Percentiles rank a stretch among this genome's conserved stretches.
Conservation (phyloP, 2,113 vertebrate genomes). For the Drymodes brunneopygia region DNA sequence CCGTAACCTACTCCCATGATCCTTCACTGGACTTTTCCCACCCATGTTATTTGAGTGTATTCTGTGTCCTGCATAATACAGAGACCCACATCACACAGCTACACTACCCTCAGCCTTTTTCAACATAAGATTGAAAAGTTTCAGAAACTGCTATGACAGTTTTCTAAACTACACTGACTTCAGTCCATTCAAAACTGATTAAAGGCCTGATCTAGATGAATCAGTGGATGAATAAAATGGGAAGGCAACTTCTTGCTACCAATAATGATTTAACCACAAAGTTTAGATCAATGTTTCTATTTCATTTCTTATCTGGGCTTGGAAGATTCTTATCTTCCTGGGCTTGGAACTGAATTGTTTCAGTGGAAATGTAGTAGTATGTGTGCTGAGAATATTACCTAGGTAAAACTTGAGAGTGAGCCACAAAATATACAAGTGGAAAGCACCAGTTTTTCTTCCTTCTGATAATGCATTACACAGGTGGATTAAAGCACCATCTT, state of each 20-base stretch:
- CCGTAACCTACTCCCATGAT: fast-evolving
- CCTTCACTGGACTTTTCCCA: neutral
- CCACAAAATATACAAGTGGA: neutral
- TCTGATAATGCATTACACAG: neutral
- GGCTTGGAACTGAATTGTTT: neutral
- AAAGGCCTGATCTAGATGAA: neutral
- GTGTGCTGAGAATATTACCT: neutral
- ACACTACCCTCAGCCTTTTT: neutral
- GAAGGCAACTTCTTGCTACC: neutral
- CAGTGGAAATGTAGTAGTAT: neutral
- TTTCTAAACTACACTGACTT: neutral
- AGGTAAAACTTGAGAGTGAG: neutral
- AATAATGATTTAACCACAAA: neutral
- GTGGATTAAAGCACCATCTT: neutral
- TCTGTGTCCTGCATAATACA: neutral
- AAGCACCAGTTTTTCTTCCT: neutral
- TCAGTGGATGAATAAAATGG: neutral
- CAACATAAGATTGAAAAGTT: neutral
- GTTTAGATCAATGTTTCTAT: neutral
- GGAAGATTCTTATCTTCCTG: too few species aligned
- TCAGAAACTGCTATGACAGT: neutral
- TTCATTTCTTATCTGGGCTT: neutral
- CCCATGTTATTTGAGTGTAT: neutral
- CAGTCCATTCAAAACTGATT: neutral
- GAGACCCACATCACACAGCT: neutral